Evolutionary conservation across 2,888 invertebrate genomes (phyloP).

Genomic region (Tholera decimalis): DNA sequence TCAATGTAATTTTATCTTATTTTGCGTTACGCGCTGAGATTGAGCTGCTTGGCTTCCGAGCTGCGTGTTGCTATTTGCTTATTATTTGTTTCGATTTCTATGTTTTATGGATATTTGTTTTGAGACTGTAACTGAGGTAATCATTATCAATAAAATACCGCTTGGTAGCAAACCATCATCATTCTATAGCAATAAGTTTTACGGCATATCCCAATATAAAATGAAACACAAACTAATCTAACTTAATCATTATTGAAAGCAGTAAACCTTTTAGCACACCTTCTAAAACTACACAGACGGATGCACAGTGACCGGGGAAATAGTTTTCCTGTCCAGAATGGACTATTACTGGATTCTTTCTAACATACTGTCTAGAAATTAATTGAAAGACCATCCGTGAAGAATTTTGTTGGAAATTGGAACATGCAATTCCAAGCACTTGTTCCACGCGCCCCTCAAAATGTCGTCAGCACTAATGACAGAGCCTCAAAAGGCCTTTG

Average conservation of each 20-base stretch:
- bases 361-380: conserved; percentile 34
- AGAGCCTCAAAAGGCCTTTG: too few species aligned
- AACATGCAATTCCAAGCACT: too few species aligned
- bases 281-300: conserved; percentile 6
- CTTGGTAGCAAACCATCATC: neutral
- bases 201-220: neutral
- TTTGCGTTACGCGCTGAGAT: too few species aligned
- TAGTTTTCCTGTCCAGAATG: conserved; percentile 29
- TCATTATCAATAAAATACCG: too few species aligned
- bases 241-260: neutral
- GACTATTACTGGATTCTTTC: conserved; percentile 4
- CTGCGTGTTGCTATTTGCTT: too few species aligned
- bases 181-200: neutral
- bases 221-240: neutral
- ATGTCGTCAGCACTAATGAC: too few species aligned
- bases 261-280: conserved; percentile 7
- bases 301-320: neutral
- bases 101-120: too few species aligned
- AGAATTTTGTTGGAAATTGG: neutral
- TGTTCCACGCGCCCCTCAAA: too few species aligned
- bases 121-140: too few species aligned
- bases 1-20: too few species aligned
- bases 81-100: too few species aligned
- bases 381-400: neutral
- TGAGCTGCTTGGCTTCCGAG: too few species aligned